Base-by-base conservation (phyloP, 2,113 vertebrate species). In the Phyllostomus hastatus region DNA sequence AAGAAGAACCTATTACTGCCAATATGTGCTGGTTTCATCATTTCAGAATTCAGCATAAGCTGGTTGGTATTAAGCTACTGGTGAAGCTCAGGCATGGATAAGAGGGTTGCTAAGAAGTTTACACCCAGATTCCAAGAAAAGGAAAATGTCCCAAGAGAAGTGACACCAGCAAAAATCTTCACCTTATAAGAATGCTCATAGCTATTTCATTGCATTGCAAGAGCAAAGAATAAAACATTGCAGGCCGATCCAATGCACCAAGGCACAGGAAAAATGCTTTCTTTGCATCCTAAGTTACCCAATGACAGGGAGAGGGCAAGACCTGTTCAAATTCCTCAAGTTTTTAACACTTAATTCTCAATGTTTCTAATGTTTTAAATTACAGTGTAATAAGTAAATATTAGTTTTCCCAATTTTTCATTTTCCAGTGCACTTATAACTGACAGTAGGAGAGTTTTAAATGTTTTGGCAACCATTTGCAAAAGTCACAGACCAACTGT, bases 401-500 rank as follows among this genome's bases (percentile, higher is more conserved):
- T 85, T 82, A 41, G 67, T 79, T 88, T 85, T 96, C 52, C 61
- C 85, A 91, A 88, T 91, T 96, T 95, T 95, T 84, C 70, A 92
- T 82, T 95, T 94, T 93, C 81, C 6, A 24, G 1, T 43, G 82
- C n/a, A 54, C 72, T 83, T 76, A 59, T 50, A 92, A 78, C 81
- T n/a, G 54, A 91, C 20, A 82, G 38, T 28, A 52, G 90, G 76
- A 89, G 35, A 15, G 7, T 38, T 78, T 93, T 95, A 92, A 84
- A 82, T 24, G 57, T 85, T 93, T 95, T 92, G 81, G 94, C n/a
- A 81, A 85, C 88, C 87, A 20, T 22, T 54, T 88, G 87, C 72
- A 94, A 90, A 92, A 85, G 59, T 85, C 95, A 88, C 76, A 52
- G 72, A 91, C 64, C 48, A 81, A 59, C 82, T 83, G 33, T 90